Evolutionary conservation across 2,113 vertebrate species (phyloP).

Genomic region (Turnix velox): DNA sequence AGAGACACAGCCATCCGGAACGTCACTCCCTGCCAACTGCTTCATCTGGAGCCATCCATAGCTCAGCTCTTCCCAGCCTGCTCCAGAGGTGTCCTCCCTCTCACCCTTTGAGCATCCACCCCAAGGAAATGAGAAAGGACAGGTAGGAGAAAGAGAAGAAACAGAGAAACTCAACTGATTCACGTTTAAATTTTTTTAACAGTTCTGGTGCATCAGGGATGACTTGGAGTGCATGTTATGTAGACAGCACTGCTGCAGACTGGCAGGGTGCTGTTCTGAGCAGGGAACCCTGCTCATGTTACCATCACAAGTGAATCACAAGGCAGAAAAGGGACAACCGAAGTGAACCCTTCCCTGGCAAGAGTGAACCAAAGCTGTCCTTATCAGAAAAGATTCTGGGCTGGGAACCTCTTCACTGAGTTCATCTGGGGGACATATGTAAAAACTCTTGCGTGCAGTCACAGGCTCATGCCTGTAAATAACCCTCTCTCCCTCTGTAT

Average conservation of each 20-base stretch:
- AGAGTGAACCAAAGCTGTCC: background rate
- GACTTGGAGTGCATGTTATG: accelerated
- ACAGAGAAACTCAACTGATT: background rate
- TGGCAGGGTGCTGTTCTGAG: background rate
- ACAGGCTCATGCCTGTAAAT: background rate
- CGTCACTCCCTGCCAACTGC: slow-evolving; percentile 58
- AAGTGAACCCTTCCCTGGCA: accelerated
- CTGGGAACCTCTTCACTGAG: background rate
- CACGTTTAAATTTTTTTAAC: accelerated
- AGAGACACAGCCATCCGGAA: slow-evolving; percentile 62
- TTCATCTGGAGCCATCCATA: slow-evolving; percentile 64
- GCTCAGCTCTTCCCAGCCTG: background rate
- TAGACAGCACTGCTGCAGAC: accelerated
- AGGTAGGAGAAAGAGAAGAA: background rate
- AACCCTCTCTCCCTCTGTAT: background rate
- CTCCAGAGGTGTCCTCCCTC: background rate
- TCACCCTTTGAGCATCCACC: background rate
- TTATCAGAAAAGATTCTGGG: background rate
- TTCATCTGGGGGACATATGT: slow-evolving; percentile 39
- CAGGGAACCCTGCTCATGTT: background rate
- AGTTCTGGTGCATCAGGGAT: background rate
- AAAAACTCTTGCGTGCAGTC: background rate
- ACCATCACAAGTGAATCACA: slow-evolving; percentile 10
- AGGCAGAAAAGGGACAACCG: background rate
- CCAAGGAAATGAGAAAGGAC: background rate